Evolutionary conservation across 2,888 invertebrate genomes (phyloP), one percentile per base, ranked within the genome.

Genomic region (Drosophila colorata): DNA sequence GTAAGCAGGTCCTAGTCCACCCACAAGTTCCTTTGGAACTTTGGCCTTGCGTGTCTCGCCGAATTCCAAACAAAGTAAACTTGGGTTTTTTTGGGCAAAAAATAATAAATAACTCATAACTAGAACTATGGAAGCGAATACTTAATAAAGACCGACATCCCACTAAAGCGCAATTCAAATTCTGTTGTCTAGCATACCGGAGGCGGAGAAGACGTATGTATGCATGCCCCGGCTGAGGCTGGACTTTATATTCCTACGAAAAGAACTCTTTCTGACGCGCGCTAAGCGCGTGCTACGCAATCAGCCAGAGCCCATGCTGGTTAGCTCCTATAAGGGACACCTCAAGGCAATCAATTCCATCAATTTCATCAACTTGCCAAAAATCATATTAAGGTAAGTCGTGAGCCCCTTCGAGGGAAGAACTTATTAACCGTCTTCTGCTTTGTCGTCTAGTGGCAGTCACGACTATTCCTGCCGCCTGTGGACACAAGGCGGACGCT

Each of bases 231-330:
- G 91, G 63, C 93, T 95, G 55, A 93, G 95, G 56, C 88, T 95
- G 69, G 93, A 94, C 90, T 96, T 96, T 91, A 95, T 96, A 80
- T 96, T 96, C 92, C 91, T 96, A 90, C 94, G 95, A 94, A 94
- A 93, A 65, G 95, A 95, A 89, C 93, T 94, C 66, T 92, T 96
- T 76, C 90, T 93, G 78, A 95, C 96, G 1, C 93, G 96, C 65
- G 96, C 96, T 52, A 95, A 95, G 92, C 93, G 95, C 79, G 92
- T 94, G 75, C 93, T 93, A 64, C 82, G 93, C 74, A 92, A 93
- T 88, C 95, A 96, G 91, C 88, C 87, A 5, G 92, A 93, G 69
- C 96, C 96, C 4, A 89, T 95, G 81, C 93, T 96, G 73, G 93
- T 95, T 58, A 95, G 93, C 90, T 95, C 95, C 65, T 95, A 95